Base-by-base conservation (phyloP, 2,888 invertebrate species). In the Drosophila hamatofila region DNA sequence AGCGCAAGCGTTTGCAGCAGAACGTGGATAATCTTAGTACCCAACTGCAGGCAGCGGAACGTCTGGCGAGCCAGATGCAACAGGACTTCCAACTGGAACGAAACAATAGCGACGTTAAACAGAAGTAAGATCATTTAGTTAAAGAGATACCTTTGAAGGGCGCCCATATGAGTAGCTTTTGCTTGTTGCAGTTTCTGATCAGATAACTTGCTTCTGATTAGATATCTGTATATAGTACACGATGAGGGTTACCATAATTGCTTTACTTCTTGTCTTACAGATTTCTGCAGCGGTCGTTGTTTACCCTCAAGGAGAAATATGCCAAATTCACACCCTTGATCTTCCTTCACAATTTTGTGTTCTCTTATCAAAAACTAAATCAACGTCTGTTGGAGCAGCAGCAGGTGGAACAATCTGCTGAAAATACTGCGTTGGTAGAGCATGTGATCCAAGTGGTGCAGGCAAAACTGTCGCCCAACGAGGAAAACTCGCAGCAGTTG, bases 271-370 rank as follows among this genome's bases (percentile, higher is more conserved):
- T 21, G 6, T 30, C 3, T 8, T 44, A 0, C 42, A 91, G 91
- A 83, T 93, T 92, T 73, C 75, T 92, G 18, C 87, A 90, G 72
- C 91, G 91, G 63, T 91, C 92, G 2, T 58, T 92, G 25, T 83
- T 83, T 51, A 64, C 76, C 6, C 77, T 93, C 5, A 89, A 88
- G 66, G 89, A 91, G 61, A 92, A 93, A 84, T 93, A 92, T 80
- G 91, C 91, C 80, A 92, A 93, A 82, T 93, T 91, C 58, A 93
- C 93, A 37, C 93, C 93, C 1, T 66, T 93, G 48, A 90, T 93
- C 83, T 90, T 91, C 80, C 87, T 93, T 2, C 90, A 83, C 25
- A 92, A 93, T 67, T 93, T 92, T 73, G 88, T 91, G 42, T 90
- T 88, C 68, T 86, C 91, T 16, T 91, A 92, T 59, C 78, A 86